Evolutionary conservation across 2,113 vertebrate genomes (phyloP), one percentile per base, ranked within the genome.

Genomic region (Archocentrus centrarchus): DNA sequence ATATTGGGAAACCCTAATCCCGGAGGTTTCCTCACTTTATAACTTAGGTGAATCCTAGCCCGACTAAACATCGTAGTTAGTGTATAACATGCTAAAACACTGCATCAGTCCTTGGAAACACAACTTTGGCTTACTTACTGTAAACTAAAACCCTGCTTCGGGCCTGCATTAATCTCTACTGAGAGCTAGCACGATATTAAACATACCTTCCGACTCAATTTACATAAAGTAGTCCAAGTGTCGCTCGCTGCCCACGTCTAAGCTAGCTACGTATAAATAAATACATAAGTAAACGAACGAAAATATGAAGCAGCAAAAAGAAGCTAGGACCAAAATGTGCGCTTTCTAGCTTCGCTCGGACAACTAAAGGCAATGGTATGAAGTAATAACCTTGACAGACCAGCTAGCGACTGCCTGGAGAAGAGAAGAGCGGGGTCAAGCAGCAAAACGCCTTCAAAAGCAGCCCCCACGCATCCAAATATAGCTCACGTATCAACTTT

Each of bases 101-200:
- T 32, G 20, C 32, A 11, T 32, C 17, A 32, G 11, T 73, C 22
- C 47, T 55, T 11, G 18, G 68, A 73, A 73, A 73, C 17, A 1
- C 53, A 13, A 1, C 10, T 73, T 73, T 73, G 17, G 10, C 17
- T 73, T 18, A 17, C 44, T 32, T 5, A 53, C 30, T 73, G 20
- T 73, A 53, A 53, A 7, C 7, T 8, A 53, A 39, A 27, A 5
- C 47, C 6, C 13, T 32, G 24, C 47, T 1, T 77, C 20, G 18
- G 91, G 86, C 89, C 86, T 82, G 64, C 32, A 37, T 59, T 41
- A n/a, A 57, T 63, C 17, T 20, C 18, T 13, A 5, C 4, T 3
- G 18, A 57, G 47, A 37, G 27, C 20, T 22, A 78, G 59, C 79
- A 5, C 11, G 47, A 61, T 68, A 39, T 39, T 39, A 39, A 39